Base-by-base conservation (phyloP, 2,888 invertebrate genomes). In the Chalcis sispes region DNA sequence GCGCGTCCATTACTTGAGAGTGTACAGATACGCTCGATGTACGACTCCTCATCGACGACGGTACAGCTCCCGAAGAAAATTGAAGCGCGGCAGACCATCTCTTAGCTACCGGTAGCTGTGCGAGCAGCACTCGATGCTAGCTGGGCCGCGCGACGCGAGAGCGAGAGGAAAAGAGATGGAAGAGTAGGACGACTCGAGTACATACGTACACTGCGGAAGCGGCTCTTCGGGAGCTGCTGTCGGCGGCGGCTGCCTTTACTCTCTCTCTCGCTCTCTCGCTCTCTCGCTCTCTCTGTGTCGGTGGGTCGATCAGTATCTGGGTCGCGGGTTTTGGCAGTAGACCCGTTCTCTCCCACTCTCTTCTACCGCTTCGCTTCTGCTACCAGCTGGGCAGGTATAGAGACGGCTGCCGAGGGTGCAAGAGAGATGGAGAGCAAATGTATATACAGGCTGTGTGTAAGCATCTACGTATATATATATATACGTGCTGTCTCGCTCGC, bases 261-360 rank as follows among this genome's bases (percentile, higher is more conserved):
- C 32, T 32, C 66, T 40, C 56, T 56, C n/a, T n/a, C n/a, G n/a
- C 56, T 56, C 56, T 56, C 56, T 56, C 56, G 15, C 52, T 23
- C 58, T 42, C 54, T 23, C 32, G 36, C 52, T 23, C 77, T 67
- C 77, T 83, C 81, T 82, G 85, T 84, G 85, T 84, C 82, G 85
- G 85, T 87, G 87, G 88, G 88, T 88, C 88, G 88, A 88, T 88
- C 87, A 84, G 87, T 88, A 88, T 88, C 88, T 88, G 84, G 88
- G 88, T 88, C 88, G 88, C 87, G 86, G 85, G 88, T 88, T 88
- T 88, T 87, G 88, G 88, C 87, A 88, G 86, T 85, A 83, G 83
- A 82, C 79, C 62, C 71, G 56, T 36, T 46, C 62, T 20, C 50
- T 18, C 27, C 27, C 25, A 29, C 46, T n/a, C 46, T 40, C 18